These are phyloP conservation scores for Dendropsophus ebraccatus DNA, from an alignment of 2,113 vertebrate genomes.

Conservation along the genomic window DNA sequence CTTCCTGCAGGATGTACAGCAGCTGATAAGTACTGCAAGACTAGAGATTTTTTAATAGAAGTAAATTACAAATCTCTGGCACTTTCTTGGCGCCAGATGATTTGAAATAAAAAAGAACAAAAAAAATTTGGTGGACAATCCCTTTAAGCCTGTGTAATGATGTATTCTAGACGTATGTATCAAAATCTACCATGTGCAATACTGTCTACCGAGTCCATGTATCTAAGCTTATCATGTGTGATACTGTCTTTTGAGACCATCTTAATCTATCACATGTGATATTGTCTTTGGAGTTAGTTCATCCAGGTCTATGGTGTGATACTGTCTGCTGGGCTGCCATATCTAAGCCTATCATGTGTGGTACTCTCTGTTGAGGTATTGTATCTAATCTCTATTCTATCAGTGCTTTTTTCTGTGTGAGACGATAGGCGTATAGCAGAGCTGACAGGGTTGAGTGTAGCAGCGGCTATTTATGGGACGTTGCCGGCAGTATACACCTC, in stretches of 20 bases:
- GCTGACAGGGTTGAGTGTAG: background rate
- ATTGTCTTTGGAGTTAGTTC: too few species aligned
- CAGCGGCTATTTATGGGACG: background rate
- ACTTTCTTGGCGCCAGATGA: too few species aligned
- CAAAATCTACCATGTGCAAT: background rate
- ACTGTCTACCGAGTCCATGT: background rate
- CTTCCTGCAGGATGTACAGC: too few species aligned
- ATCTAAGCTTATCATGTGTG: background rate
- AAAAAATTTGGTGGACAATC: too few species aligned
- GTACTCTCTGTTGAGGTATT: background rate
- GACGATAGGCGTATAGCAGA: background rate
- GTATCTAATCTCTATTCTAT: background rate
- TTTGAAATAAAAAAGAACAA: too few species aligned
- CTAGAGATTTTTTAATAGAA: too few species aligned
- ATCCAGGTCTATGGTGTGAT: background rate
- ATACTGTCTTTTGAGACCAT: background rate
- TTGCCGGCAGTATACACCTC: background rate
- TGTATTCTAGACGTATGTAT: background rate
- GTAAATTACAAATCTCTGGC: too few species aligned
- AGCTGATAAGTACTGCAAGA: too few species aligned
- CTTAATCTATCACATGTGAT: background rate
- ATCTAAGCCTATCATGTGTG: background rate
- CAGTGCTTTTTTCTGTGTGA: too few species aligned
- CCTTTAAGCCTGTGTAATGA: too few species aligned
- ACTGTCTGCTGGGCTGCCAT: background rate